Evolutionary conservation across 2,797 vertebrate species (phyloP).

Genomic region (Crenuchus spilurus): DNA sequence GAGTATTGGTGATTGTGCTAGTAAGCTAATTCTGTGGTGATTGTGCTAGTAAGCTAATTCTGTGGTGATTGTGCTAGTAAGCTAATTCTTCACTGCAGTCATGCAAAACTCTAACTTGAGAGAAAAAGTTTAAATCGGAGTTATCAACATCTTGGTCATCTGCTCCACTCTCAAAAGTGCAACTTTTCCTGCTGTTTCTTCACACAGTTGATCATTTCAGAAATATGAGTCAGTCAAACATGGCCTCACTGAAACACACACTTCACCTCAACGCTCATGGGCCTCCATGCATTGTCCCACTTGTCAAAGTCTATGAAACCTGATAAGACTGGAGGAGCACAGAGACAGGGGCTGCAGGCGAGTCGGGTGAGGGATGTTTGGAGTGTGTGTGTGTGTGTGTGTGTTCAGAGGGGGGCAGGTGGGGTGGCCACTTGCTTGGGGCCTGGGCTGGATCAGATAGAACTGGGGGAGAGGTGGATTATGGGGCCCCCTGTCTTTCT

Average conservation of each 20-base stretch:
- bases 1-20: too few relatives aligned
- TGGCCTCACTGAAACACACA: constrained; percentile 8
- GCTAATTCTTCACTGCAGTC: background rate
- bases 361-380: constrained; percentile 37
- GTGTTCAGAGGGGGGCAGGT: constrained; percentile 18
- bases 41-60: too few relatives aligned
- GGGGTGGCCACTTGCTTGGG: constrained; percentile 43
- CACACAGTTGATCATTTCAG: background rate
- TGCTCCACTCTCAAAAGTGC: constrained; percentile 1
- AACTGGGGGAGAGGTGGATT: constrained; percentile 56
- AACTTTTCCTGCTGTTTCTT: background rate
- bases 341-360: constrained; percentile 47
- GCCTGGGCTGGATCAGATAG: constrained; percentile 49
- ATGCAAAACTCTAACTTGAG: too few relatives aligned
- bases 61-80: too few relatives aligned
- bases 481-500: constrained; percentile 60
- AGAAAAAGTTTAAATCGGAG: too few relatives aligned
- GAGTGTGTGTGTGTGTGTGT: constrained; percentile 20
- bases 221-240: constrained; percentile 6
- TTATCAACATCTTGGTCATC: too few relatives aligned
- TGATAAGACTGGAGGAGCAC: constrained; percentile 57
- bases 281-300: constrained; percentile 55
- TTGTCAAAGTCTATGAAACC: constrained; percentile 58
- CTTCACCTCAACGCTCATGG: constrained; percentile 15
- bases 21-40: too few relatives aligned